phyloP scores from a whole-genome alignment of 2,888 invertebrate species.

The Drosophila sordidula region DNA sequence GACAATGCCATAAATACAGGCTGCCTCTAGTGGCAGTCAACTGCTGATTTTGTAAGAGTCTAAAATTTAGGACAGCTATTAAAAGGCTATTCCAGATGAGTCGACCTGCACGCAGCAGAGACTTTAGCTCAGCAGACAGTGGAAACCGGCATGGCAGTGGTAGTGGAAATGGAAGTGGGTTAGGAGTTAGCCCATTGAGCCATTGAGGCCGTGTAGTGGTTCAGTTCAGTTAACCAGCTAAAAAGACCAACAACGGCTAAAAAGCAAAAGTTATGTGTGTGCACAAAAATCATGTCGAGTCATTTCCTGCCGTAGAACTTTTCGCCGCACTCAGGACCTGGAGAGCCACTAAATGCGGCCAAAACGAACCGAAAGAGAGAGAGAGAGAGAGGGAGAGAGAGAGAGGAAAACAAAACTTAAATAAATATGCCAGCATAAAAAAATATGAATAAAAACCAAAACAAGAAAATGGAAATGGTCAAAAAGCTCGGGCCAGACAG shows the following conservation, averaged over 20 bases:
- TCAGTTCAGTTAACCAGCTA: conserved; percentile 60
- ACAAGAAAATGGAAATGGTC: conserved; percentile 11
- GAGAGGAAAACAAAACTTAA: conserved; percentile 10
- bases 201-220: conserved; percentile 38
- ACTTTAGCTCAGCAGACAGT: conserved; percentile 3
- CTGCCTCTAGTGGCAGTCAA: not conserved
- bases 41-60: conserved; percentile 4
- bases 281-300: conserved; percentile 73
- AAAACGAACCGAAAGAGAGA: conserved; percentile 4
- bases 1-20: conserved; percentile 1
- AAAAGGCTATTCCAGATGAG: conserved; percentile 24
- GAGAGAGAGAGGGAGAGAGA: not conserved
- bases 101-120: conserved; percentile 12
- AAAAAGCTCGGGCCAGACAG: conserved; percentile 28
- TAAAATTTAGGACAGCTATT: conserved; percentile 11
- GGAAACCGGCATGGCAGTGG: not conserved
- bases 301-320: conserved; percentile 74
- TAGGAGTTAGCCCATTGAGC: conserved; percentile 51
- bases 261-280: conserved; percentile 60
- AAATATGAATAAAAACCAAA: conserved; percentile 3
- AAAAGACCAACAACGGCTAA: conserved; percentile 55
- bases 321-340: conserved; percentile 21
- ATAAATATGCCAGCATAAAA: conserved; percentile 13
- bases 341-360: conserved; percentile 40
- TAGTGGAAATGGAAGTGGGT: conserved; percentile 14